Conservation (phyloP, 1,140 invertebrate genomes). For the Drosophila auraria region DNA sequence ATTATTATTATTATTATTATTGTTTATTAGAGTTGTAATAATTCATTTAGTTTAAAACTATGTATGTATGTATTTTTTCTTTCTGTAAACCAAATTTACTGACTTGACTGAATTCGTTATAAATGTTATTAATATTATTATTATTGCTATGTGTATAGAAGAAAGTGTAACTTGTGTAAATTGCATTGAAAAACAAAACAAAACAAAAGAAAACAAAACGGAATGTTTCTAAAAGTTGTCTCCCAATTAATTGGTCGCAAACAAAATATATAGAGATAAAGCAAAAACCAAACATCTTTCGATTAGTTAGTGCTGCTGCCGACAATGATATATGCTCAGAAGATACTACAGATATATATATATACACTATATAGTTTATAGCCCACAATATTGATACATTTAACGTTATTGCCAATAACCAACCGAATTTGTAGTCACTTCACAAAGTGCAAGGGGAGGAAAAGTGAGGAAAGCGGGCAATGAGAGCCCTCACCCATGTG, state of each 20-base stretch:
- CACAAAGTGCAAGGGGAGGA: conserved; percentile 10
- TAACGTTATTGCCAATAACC: conserved; percentile 4
- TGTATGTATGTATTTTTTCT: conserved; percentile 64
- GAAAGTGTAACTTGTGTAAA: conserved; percentile 77
- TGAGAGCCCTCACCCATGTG: conserved; percentile 24
- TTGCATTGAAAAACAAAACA: conserved; percentile 54
- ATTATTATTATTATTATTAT: conserved; percentile 41
- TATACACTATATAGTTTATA: conserved; percentile 11
- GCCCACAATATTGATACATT: conserved; percentile 20
- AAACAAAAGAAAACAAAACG: conserved; percentile 1
- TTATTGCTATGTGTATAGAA: conserved; percentile 72
- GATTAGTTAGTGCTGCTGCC: conserved; percentile 38
- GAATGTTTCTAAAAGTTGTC: conserved; percentile 50
- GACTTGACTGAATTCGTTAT: conserved; percentile 82
- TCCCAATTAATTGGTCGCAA: conserved; percentile 47
- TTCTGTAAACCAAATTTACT: conserved; percentile 81
- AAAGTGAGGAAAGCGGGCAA: not conserved
- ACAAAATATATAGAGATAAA: conserved; percentile 45
- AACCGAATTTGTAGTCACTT: conserved; percentile 17
- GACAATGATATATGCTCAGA: conserved; percentile 47
- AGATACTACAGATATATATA: conserved; percentile 34
- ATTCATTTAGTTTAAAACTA: conserved; percentile 49
- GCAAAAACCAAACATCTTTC: conserved; percentile 47
- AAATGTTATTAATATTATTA: conserved; percentile 78
- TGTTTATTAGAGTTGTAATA: conserved; percentile 59